These are phyloP conservation scores for Lycophotia porphyrea DNA, from an alignment of 2,888 invertebrate species.

Conservation along the genomic window DNA sequence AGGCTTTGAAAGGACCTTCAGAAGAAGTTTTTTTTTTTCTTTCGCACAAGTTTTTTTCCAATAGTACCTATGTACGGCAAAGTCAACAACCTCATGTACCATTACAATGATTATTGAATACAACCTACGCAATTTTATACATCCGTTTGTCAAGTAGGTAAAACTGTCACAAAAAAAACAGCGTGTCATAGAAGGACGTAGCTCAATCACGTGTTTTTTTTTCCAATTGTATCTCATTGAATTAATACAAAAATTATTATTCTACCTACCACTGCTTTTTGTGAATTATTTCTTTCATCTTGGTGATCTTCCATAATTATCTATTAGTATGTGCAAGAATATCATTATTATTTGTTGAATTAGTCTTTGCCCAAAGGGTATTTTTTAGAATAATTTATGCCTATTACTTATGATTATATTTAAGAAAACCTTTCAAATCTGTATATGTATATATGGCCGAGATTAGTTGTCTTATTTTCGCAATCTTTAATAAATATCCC, in stretches of 20 bases:
- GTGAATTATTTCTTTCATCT: neutral
- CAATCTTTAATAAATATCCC: too few species aligned
- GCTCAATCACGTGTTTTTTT: neutral
- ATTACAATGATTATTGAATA: constrained; percentile 25
- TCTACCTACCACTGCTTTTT: neutral
- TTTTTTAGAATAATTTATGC: neutral
- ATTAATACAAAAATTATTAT: neutral
- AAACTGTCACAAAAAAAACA: constrained; percentile 18
- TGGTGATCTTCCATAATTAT: neutral
- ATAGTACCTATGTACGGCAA: neutral
- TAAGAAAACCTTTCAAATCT: neutral
- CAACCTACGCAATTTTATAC: constrained; percentile 6
- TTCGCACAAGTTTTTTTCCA: constrained; percentile 11
- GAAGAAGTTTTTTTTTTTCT: neutral
- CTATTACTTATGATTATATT: neutral
- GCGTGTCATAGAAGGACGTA: constrained; percentile 14
- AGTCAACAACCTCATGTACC: constrained; percentile 20
- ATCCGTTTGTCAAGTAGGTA: neutral
- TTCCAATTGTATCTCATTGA: neutral
- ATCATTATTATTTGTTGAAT: constrained; percentile 1
- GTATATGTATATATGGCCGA: neutral
- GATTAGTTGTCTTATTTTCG: neutral
- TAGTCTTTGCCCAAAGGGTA: neutral
- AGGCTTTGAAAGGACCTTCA: neutral
- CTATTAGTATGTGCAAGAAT: neutral